Percentiles rank a stretch among this genome's conserved stretches.
Evolutionary conservation across 2,113 vertebrate genomes (phyloP).

Genomic region (Phylloscopus trochiloides): DNA sequence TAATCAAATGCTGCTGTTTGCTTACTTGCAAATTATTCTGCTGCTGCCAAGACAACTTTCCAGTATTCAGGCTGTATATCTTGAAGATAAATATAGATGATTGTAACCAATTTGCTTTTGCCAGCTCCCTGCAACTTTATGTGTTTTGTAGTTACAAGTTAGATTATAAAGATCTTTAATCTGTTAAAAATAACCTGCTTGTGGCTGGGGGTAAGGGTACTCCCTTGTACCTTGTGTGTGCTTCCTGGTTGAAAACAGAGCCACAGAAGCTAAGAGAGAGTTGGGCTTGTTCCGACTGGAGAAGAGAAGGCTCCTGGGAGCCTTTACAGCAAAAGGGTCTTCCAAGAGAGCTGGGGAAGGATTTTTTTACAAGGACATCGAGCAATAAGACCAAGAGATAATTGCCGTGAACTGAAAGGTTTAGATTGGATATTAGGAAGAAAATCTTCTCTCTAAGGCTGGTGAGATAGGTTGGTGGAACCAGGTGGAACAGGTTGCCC

Average conservation of each 20-base stretch:
- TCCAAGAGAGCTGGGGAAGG: background rate
- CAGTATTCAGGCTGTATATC: background rate
- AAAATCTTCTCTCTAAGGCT: background rate
- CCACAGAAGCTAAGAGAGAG: background rate
- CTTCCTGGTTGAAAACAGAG: background rate
- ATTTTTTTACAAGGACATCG: background rate
- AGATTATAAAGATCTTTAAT: background rate
- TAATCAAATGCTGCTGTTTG: conserved; percentile 22
- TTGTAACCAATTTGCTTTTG: background rate
- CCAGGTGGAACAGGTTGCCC: background rate
- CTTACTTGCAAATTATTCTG: background rate
- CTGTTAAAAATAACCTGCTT: background rate
- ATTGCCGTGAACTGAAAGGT: background rate
- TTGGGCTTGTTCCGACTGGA: background rate
- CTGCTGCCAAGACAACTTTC: background rate
- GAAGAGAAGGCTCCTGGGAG: background rate
- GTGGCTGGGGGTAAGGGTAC: background rate
- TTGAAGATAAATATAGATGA: background rate
- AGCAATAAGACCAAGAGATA: background rate
- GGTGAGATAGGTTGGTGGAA: background rate
- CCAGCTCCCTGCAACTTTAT: background rate
- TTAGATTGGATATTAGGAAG: background rate
- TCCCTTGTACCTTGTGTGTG: background rate
- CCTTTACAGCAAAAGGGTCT: background rate
- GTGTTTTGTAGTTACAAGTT: background rate